Evolutionary conservation across 2,113 vertebrate genomes (phyloP), one percentile per base, ranked within the genome.

Genomic region (Hyla sarda): DNA sequence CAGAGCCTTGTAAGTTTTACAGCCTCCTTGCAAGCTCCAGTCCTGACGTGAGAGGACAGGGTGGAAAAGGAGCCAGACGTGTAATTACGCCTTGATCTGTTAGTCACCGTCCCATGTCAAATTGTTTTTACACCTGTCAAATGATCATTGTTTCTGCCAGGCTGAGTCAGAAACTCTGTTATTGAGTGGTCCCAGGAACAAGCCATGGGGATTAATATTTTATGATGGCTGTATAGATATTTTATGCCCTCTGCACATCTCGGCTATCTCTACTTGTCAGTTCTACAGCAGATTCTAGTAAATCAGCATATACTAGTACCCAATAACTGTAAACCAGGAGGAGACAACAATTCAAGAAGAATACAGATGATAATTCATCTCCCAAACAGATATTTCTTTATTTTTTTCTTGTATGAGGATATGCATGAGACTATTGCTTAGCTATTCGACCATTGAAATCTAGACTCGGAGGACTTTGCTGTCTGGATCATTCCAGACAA

Each of bases 51-150:
- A 76, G 41, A 50, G 52, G 83, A 37, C 28, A 28, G 58, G 37
- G 83, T 65, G 54, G 56, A 74, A 34, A 47, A 74, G 58, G 62
- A 74, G 82, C 23, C 69, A 83, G 30, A 83, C 48, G 52, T 75
- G 56, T 75, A 75, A 47, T 60, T 84, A 37, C 3, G 28, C 52
- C 71, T 52, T 47, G 34, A 25, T 75, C 50, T 19, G 37, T 77
- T 60, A 76, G 73, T 84, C 83, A 65, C 73, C 16, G 28, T 58
- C 32, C 41, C 32, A 77, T 76, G 73, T 76, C 83, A 84, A 65
- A 84, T 84, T 84, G 83, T 84, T 84, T 83, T 84, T 84, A 84
- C 73, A 84, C 83, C 83, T 84, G 83, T 65, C 83, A 84, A 84
- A 84, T 73, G 82, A 83, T 83, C 67, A 74, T 77, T 65, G 72